Evolutionary conservation across 2,888 invertebrate species (phyloP).

Genomic region (Drosophila multiciliata): DNA sequence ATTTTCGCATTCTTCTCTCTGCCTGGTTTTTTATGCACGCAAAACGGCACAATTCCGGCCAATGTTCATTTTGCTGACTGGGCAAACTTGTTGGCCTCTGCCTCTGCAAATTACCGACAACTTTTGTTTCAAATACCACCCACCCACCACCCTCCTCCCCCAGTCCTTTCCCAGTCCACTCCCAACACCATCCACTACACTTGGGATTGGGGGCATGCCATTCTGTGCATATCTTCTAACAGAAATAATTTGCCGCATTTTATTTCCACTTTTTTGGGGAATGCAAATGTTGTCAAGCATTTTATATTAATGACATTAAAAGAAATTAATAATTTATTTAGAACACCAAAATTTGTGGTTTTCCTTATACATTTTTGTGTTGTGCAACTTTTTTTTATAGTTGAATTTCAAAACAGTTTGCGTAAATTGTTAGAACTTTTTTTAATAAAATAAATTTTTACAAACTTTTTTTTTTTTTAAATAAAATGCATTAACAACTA

Average conservation of each 20-base stretch:
- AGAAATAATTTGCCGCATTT: slow-evolving; percentile 27
- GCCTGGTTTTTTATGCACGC: slow-evolving; percentile 45
- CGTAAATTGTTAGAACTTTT: not conserved
- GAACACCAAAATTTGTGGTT: too few species aligned
- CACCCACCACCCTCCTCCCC: too few species aligned
- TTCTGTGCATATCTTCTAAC: slow-evolving; percentile 35
- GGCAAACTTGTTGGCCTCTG: slow-evolving; percentile 42
- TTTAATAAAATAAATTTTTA: not conserved
- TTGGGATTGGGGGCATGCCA: slow-evolving; percentile 24
- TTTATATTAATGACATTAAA: slow-evolving; percentile 2
- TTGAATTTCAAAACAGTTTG: not conserved
- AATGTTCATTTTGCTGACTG: slow-evolving; percentile 73
- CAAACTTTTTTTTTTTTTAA: not conserved
- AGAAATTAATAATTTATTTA: not conserved
- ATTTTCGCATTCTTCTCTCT: slow-evolving; percentile 4
- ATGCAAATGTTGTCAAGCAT: not conserved
- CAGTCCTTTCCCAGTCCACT: not conserved
- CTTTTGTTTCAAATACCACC: slow-evolving; percentile 51
- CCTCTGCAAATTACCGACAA: slow-evolving; percentile 63
- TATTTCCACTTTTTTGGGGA: slow-evolving; percentile 2
- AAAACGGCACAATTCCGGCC: slow-evolving; percentile 73
- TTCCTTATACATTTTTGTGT: not conserved
- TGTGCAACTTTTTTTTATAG: not conserved
- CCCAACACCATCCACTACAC: not conserved
- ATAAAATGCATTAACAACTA: not conserved